Base-by-base conservation (phyloP, 2,888 invertebrate genomes). In the Incurvaria masculella region DNA sequence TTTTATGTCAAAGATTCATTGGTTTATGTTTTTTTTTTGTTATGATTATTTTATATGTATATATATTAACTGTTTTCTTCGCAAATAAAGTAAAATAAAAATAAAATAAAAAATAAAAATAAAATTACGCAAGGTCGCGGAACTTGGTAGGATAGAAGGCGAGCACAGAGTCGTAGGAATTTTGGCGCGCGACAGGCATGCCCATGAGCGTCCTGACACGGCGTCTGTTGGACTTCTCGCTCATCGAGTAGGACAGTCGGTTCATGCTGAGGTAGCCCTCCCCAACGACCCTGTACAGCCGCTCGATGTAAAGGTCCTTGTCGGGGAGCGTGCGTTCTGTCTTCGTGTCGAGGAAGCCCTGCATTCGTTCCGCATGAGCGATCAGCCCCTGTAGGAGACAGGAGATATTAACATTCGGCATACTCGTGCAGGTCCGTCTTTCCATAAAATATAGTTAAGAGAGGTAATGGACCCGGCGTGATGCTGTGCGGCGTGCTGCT, bases 181-280 rank as follows among this genome's bases (percentile, higher is more conserved):
- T 65, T 1, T 76, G 72, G 2, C 78, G 67, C 2, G 72, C 72
- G 0, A 69, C 63, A 0, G 72, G 66, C 19, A 76, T 57, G 2
- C 78, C 76, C 73, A 78, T 74, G 3, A 78, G 64, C 57, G 74
- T 76, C 38, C 73, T 73, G 40, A 78, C 69, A 45, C 78, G 68
- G 2, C 78, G 69, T 21, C 73, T 63, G 55, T 76, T 76, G 20
- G 75, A 69, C 4, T 71, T 65, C 52, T 78, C 76, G 50, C 75
- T 75, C 8, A 78, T 67, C 2, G 65, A 69, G 49, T 75, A 76
- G 0, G 78, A 76, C 1, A 76, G 55, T 14, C 76, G 66, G 55
- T 76, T 70, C 54, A 72, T 73, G 1, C 61, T 60, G 11, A 76
- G 55, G 49, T 76, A 78, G 11, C 66, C 76, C 52, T 76, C 75